phyloP scores from a whole-genome alignment of 2,797 vertebrate genomes.

The Melanotaenia nigrans region DNA sequence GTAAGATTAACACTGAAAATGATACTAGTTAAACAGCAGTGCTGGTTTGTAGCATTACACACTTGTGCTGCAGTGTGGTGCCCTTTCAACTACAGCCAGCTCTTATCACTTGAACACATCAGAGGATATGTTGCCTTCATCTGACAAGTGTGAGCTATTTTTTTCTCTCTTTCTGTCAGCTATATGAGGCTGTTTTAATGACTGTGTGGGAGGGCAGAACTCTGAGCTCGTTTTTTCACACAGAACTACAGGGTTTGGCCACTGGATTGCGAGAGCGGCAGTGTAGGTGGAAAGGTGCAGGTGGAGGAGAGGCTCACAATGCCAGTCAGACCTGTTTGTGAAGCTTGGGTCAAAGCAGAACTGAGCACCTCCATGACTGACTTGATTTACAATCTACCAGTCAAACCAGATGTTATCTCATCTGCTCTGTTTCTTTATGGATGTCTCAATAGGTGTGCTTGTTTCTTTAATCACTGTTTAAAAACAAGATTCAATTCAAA shows the following conservation, averaged over 20 bases:
- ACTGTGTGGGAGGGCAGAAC: slow-evolving; percentile 64
- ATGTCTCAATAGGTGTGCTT: slow-evolving; percentile 18
- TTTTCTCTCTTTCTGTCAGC: slow-evolving; percentile 11
- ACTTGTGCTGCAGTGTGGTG: slow-evolving; percentile 2
- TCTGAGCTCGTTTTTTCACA: slow-evolving; percentile 46
- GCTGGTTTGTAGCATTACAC: slow-evolving; percentile 26
- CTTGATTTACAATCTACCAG: slow-evolving; percentile 42
- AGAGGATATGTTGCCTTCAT: slow-evolving; percentile 25
- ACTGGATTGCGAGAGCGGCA: slow-evolving; percentile 23
- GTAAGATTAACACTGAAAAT: slow-evolving; percentile 16
- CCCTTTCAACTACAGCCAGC: slow-evolving; percentile 33
- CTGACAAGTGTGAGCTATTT: slow-evolving; percentile 19
- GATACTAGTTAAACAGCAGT: not conserved
- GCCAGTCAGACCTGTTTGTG: slow-evolving; percentile 65
- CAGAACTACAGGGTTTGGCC: slow-evolving; percentile 25
- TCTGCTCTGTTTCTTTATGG: not conserved
- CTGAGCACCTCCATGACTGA: slow-evolving; percentile 13
- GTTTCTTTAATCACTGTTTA: slow-evolving; percentile 26
- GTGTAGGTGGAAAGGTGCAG: slow-evolving; percentile 51
- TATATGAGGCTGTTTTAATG: slow-evolving; percentile 62
- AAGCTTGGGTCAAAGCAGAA: slow-evolving; percentile 17
- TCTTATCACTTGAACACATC: slow-evolving; percentile 28
- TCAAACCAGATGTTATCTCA: slow-evolving; percentile 32
- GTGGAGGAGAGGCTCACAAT: slow-evolving; percentile 31
- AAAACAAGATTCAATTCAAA: slow-evolving; percentile 10